Percentiles rank a stretch among this genome's conserved stretches.
Evolutionary conservation across 2,888 invertebrate genomes (phyloP).

Genomic region (Eupithecia vulgata): DNA sequence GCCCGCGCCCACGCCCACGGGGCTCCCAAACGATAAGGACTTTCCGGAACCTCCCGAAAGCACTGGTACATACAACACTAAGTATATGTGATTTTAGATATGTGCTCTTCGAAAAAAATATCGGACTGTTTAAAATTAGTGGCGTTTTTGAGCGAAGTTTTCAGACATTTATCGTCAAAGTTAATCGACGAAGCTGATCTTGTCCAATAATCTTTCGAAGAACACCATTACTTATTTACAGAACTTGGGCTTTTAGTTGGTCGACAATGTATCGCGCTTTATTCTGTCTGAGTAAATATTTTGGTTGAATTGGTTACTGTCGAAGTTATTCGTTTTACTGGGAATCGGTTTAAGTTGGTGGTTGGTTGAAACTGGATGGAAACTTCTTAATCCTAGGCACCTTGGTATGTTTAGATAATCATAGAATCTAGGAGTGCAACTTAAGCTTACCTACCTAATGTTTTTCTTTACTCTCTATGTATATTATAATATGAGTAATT

Average conservation of each 20-base stretch:
- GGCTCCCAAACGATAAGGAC: conserved; percentile 85
- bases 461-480: background rate
- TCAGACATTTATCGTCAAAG: background rate
- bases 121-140: background rate
- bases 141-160: background rate
- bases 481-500: no score
- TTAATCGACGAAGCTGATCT: background rate
- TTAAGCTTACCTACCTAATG: no score
- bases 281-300: background rate
- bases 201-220: background rate
- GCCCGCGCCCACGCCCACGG: conserved; percentile 83
- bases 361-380: background rate
- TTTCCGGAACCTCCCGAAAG: conserved; percentile 88
- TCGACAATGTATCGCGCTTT: background rate
- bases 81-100: background rate
- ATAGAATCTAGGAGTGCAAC: no score
- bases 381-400: background rate
- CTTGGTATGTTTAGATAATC: no score
- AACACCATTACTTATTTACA: background rate
- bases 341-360: background rate
- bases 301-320: background rate
- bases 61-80: conserved; percentile 83
- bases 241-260: background rate
- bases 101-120: background rate
- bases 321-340: background rate